Conservation (phyloP, 2,888 invertebrate genomes). For the Heteromyza rotundicornis region DNA sequence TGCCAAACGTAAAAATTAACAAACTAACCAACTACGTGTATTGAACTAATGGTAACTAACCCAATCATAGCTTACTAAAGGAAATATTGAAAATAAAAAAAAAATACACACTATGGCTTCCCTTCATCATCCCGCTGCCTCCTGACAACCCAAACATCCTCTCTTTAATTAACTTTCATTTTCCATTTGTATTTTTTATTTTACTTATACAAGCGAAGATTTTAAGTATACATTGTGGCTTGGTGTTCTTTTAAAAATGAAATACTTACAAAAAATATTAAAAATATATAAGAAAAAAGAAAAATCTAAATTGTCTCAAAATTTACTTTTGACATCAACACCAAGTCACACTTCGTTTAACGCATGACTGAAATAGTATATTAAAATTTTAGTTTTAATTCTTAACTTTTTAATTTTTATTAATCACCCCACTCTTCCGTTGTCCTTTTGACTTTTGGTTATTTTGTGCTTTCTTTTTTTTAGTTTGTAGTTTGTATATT, state of each 20-base stretch:
- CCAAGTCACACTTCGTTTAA: conserved; percentile 41
- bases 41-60: background rate
- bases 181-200: conserved; percentile 37
- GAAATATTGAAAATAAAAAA: background rate
- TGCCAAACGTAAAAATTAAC: conserved; percentile 3
- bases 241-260: background rate
- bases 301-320: background rate
- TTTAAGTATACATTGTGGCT: background rate
- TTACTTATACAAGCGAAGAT: conserved; percentile 22
- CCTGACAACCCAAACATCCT: conserved; percentile 21
- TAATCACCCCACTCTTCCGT: conserved; percentile 40
- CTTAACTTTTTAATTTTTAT: conserved; percentile 36
- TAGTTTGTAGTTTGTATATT: conserved; percentile 38
- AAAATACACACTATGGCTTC: background rate
- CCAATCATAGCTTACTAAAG: too few species aligned
- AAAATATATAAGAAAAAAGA: background rate
- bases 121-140: background rate
- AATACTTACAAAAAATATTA: background rate
- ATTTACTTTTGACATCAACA: conserved; percentile 13
- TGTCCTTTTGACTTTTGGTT: conserved; percentile 52
- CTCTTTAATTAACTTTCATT: conserved; percentile 45
- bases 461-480: conserved; percentile 44
- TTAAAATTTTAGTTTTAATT: conserved; percentile 33
- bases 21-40: too few species aligned
- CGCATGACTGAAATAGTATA: conserved; percentile 44